phyloP scores from a whole-genome alignment of 2,797 vertebrate genomes.

The Lepilemur ruficaudatus region DNA sequence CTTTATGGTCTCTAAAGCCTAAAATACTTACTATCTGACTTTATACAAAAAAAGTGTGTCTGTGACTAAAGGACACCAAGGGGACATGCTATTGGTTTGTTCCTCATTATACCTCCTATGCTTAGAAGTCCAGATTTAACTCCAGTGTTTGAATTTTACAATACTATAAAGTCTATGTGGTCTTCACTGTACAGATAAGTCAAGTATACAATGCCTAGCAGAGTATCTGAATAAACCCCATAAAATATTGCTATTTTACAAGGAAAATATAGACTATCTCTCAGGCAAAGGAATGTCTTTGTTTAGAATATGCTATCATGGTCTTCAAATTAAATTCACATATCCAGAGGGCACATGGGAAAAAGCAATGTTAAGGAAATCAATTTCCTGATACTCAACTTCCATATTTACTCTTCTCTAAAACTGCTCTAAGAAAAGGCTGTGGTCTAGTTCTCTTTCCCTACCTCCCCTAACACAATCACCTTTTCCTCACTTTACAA shows the following conservation, averaged over 20 bases:
- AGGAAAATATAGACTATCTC: background rate
- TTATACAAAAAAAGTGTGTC: background rate
- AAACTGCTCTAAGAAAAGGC: background rate
- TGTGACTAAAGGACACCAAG: no score
- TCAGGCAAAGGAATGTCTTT: background rate
- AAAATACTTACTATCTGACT: background rate
- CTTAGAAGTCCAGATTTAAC: background rate
- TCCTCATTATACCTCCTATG: background rate
- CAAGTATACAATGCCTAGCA: background rate
- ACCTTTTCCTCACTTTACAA: background rate
- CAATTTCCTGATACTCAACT: background rate
- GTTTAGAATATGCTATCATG: background rate
- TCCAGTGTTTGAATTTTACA: background rate
- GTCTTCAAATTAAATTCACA: background rate
- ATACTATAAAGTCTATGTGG: background rate
- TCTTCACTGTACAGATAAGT: background rate
- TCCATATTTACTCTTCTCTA: background rate
- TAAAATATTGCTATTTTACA: background rate
- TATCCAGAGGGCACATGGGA: background rate
- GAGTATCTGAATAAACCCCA: background rate
- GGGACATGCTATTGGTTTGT: background rate
- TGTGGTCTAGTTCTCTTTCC: background rate
- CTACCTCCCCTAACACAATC: no score
- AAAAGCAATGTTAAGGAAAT: background rate
- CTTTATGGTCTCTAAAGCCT: background rate